Percentiles rank a stretch among this genome's conserved stretches.
These are phyloP conservation scores for Hirundo rustica DNA, from an alignment of 2,797 vertebrate genomes.

Conservation along the genomic window DNA sequence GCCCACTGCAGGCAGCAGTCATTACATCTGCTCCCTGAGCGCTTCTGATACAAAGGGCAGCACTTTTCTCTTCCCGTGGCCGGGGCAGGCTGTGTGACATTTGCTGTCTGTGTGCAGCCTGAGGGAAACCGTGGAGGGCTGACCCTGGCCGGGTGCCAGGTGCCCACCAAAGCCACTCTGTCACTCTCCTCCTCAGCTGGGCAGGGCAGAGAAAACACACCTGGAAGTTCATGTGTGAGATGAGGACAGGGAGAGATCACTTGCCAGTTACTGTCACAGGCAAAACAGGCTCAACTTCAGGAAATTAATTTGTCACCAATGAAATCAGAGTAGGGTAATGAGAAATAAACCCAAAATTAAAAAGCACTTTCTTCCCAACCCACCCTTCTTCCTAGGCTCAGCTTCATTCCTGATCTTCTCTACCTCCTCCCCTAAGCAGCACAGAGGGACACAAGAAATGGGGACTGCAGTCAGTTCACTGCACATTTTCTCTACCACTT, in stretches of 20 bases:
- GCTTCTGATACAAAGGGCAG: not conserved
- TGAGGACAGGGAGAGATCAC: not conserved
- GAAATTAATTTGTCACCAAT: not conserved
- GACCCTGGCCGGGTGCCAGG: not conserved
- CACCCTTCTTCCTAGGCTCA: not conserved
- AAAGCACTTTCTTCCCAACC: rapidly evolving
- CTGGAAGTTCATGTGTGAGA: not conserved
- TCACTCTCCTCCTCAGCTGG: not conserved
- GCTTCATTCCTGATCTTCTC: not conserved
- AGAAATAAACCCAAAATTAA: not conserved
- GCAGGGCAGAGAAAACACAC: not conserved
- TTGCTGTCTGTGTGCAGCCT: not conserved
- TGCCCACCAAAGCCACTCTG: not conserved
- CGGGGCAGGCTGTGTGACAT: not conserved
- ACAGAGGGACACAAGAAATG: not conserved
- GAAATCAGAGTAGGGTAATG: not conserved
- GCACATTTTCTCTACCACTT: not conserved
- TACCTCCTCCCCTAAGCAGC: not conserved
- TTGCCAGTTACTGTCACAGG: not conserved
- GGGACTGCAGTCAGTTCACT: not conserved
- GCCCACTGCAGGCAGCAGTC: not conserved
- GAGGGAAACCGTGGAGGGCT: not conserved
- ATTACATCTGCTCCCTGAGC: not conserved
- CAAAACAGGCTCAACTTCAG: not conserved
- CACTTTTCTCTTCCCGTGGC: not conserved